Evolutionary conservation across 2,113 vertebrate genomes (phyloP).

Genomic region (Macaca nemestrina): DNA sequence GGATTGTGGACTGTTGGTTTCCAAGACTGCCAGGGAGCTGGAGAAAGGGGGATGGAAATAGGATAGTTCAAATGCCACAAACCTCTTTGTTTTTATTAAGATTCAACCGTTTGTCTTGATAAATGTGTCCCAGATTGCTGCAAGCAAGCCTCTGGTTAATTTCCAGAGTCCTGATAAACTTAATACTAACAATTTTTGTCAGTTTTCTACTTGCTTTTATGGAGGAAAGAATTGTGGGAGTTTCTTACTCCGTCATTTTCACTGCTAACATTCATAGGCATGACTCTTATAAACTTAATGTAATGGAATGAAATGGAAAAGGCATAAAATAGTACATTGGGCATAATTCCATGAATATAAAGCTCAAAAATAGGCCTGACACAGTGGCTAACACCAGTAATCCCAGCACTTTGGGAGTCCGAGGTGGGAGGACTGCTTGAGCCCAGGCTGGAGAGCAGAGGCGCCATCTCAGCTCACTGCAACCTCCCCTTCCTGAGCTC

Average conservation of each 20-base stretch:
- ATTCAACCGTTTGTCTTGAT: neutral
- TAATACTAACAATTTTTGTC: neutral
- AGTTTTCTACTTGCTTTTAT: neutral
- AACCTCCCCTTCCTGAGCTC: no score
- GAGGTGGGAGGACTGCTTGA: no score
- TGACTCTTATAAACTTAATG: neutral
- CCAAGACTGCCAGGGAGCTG: neutral
- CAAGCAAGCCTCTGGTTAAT: neutral
- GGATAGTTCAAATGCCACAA: neutral
- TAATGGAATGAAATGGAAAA: neutral
- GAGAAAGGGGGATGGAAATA: neutral
- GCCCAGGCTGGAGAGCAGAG: no score
- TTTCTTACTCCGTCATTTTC: neutral
- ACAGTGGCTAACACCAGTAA: no score
- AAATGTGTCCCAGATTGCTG: neutral
- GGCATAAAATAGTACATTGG: neutral
- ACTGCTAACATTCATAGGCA: neutral
- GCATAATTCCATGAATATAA: neutral
- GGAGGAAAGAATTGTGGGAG: neutral
- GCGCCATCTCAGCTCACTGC: no score
- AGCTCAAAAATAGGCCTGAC: neutral
- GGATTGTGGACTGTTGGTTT: neutral
- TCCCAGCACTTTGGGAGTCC: no score
- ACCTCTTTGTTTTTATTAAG: neutral
- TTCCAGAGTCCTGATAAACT: neutral